These are phyloP conservation scores for Pyrgus malvae DNA, from an alignment of 2,888 invertebrate species.

Conservation along the genomic window DNA sequence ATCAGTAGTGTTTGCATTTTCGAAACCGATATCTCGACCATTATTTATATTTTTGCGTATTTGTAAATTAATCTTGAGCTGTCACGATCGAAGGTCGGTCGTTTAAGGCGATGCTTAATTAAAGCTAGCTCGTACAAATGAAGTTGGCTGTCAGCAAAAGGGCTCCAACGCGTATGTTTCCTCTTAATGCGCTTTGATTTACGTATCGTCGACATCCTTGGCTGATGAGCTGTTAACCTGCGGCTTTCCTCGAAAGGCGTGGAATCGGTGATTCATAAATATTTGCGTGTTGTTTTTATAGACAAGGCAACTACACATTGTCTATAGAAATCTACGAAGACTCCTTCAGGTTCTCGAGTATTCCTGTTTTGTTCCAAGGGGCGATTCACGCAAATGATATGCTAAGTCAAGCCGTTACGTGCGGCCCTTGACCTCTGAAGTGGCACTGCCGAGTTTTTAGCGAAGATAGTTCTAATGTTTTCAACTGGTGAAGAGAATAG, in stretches of 20 bases:
- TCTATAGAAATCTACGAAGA: slow-evolving; percentile 55
- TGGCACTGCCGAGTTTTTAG: slow-evolving; percentile 40
- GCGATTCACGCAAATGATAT: slow-evolving; percentile 69
- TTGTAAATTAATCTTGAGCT: slow-evolving; percentile 56
- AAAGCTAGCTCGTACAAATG: slow-evolving; percentile 53
- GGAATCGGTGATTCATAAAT: slow-evolving; percentile 58
- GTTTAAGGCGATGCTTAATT: slow-evolving; percentile 63
- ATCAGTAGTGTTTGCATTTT: not conserved
- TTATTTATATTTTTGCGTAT: slow-evolving; percentile 31
- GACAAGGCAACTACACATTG: not conserved
- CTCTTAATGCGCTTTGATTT: slow-evolving; percentile 62
- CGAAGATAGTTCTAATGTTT: slow-evolving; percentile 22
- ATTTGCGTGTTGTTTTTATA: slow-evolving; percentile 48
- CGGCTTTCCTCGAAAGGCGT: slow-evolving; percentile 66
- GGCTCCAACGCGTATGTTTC: slow-evolving; percentile 39
- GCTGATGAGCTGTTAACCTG: slow-evolving; percentile 49
- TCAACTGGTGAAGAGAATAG: not conserved
- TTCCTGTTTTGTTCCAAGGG: slow-evolving; percentile 56
- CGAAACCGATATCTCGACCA: not conserved
- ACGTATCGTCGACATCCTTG: slow-evolving; percentile 57
- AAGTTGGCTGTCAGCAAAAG: slow-evolving; percentile 36
- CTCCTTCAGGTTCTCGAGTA: slow-evolving; percentile 51
- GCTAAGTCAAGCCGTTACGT: slow-evolving; percentile 55
- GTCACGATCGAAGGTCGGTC: slow-evolving; percentile 56
- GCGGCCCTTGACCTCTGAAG: slow-evolving; percentile 42